Percentiles rank a stretch among this genome's conserved stretches.
phyloP scores from a whole-genome alignment of 2,113 vertebrate genomes.

The Tapirus terrestris region DNA sequence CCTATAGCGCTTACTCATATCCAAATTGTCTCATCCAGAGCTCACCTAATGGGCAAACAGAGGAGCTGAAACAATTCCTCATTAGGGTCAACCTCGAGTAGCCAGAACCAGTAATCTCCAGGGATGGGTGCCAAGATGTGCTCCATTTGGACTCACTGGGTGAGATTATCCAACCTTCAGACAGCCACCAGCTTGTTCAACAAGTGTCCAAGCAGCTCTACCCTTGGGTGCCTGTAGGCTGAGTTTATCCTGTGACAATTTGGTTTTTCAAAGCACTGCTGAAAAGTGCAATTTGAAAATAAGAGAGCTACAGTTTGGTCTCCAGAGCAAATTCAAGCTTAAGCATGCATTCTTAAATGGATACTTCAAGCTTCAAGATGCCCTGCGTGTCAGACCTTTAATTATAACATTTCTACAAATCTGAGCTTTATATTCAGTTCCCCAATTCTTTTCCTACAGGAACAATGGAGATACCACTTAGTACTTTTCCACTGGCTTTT shows the following conservation, averaged over 20 bases:
- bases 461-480: not conserved
- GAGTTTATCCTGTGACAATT: not conserved
- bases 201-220: not conserved
- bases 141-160: not conserved
- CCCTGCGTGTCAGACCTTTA: not conserved
- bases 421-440: not conserved
- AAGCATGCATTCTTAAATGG: not conserved
- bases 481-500: not conserved
- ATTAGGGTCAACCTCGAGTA: not conserved
- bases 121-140: fast-evolving
- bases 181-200: not conserved
- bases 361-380: not conserved
- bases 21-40: not conserved
- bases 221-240: not conserved
- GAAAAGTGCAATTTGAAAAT: not conserved
- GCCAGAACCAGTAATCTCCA: not conserved
- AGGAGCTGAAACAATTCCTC: not conserved
- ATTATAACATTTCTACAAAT: not conserved
- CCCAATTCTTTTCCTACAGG: not conserved
- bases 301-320: not conserved
- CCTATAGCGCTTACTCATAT: slow-evolving; percentile 21
- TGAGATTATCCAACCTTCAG: not conserved
- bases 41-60: not conserved
- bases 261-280: not conserved
- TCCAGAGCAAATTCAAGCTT: not conserved